Base-by-base conservation (phyloP, 1,140 invertebrate genomes). In the Procambarus virginalis region DNA sequence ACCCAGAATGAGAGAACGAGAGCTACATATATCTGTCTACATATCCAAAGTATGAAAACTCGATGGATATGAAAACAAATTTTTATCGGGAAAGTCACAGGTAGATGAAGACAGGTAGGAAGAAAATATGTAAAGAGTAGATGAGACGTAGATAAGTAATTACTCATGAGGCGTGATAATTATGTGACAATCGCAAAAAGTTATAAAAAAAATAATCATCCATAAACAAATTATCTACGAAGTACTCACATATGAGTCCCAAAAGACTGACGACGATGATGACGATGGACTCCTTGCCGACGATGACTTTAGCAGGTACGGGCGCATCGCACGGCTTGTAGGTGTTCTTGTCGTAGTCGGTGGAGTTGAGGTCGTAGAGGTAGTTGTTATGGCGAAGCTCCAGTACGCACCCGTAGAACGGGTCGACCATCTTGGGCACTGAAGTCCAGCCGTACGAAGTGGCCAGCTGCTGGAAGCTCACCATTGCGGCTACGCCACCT, bases 351-450 rank as follows among this genome's bases (percentile, higher is more conserved):
- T 68, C 80, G 34, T 84, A 92, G 82, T 90, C 88, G 9, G 91
- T 92, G 51, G 88, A 76, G 73, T 92, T 92, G 48, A 92, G 88
- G 83, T 92, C 91, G 70, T 91, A 92, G 51, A 89, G 86, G 45
- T 85, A 78, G 45, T 88, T 77, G 55, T 92, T 92, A 81, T 91
- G 84, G 20, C 78, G 77, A 12, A 99, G 94, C 94, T 99, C 99
- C 91, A 97, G 95, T 45, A 99, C 97, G 94, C 98, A 99, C 9
- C 98, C 98, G 93, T 97, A 97, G 93, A 99, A 99, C 9, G 96
- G 97, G 94, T 97, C 97, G 9, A 96, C 97, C 70, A 96, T 96
- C 12, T 83, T 78, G 3, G 97, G 97, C 95, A 97, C 97, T 92
- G 96, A 96, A 92, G 96, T 96, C 97, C 96, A 98, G 92, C 96